A percentile compares a stretch with the other conserved stretches of the same genome.
Conservation (phyloP, 2,113 vertebrate genomes). For the Suncus etruscus region DNA sequence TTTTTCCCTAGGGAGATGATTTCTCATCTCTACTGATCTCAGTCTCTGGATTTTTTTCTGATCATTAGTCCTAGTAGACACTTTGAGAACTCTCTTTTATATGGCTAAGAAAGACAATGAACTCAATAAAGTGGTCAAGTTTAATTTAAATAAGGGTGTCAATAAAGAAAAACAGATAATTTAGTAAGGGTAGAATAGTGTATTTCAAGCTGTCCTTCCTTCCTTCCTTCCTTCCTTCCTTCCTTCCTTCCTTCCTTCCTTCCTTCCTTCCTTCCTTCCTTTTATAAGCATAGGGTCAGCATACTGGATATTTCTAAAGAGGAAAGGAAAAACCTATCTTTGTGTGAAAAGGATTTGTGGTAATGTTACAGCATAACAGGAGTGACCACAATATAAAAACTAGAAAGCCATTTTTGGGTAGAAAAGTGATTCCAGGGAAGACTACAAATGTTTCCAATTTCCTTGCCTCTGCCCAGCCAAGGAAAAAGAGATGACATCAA, state of each 20-base stretch:
- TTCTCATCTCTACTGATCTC: conserved; percentile 68
- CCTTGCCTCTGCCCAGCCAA: conserved; percentile 59
- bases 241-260: conserved; percentile 46
- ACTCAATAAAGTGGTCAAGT: background rate
- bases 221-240: background rate
- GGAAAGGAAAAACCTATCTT: conserved; percentile 73
- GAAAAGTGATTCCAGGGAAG: conserved; percentile 76
- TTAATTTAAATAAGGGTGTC: conserved; percentile 34
- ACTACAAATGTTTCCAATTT: conserved; percentile 67
- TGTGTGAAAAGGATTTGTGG: conserved; percentile 71
- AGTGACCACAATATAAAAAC: conserved; percentile 69
- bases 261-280: conserved; percentile 70
- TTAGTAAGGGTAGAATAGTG: background rate
- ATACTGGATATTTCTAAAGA: conserved; percentile 70
- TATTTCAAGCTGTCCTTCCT: background rate
- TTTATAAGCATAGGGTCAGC: background rate
- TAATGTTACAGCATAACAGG: conserved; percentile 72
- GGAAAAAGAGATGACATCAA: conserved; percentile 9
- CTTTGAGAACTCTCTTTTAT: conserved; percentile 53
- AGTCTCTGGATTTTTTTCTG: conserved; percentile 70
- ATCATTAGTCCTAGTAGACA: conserved; percentile 67
- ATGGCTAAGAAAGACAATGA: conserved; percentile 43
- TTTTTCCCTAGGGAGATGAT: conserved; percentile 65
- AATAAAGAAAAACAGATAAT: conserved; percentile 22
- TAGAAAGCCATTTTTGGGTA: conserved; percentile 76